Base-by-base conservation (phyloP, 2,797 vertebrate species). In the Pangasius macronema region DNA sequence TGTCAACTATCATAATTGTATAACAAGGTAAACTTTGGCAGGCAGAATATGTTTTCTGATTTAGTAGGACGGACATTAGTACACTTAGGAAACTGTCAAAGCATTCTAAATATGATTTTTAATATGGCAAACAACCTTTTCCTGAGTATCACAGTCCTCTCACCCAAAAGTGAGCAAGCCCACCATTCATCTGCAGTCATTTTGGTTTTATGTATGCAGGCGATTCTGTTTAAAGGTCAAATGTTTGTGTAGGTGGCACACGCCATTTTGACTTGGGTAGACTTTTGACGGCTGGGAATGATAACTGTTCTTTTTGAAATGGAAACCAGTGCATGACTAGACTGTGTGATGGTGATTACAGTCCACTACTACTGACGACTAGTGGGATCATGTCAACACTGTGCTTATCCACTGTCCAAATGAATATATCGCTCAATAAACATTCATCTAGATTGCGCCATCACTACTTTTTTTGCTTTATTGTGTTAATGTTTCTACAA, bases 191-290 rank as follows among this genome's bases (percentile, higher is more conserved):
- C 57, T 82, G 79, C 57, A 82, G 10, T 39, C 42, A 3, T 36
- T 30, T 53, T 36, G 61, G 61, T 39, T 85, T 79, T 61, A 39
- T 11, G 7, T n/a, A 61, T 46, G 30, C 14, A 5, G 49, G 30
- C 16, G 33, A 70, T 80, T 82, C 46, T 33, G 75, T 87, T 87
- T 33, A 84, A 87, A 87, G 72, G 86, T 68, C 86, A 87, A 65
- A 79, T 68, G 20, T 87, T 87, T 84, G 61, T 79, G 73, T 87
- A 73, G 86, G 82, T 83, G 59, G 57, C 22, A 30, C 68, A 59
- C 1, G 67, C 24, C 68, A 24, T 68, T 77, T 77, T 67, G 49
- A 83, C 82, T 77, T 57, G 59, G 8, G 49, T 57, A 57, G 36
- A n/a, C 77, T 77, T 68, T 70, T 70, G 80, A 84, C 77, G 70